Percentiles rank a stretch among this genome's conserved stretches.
Evolutionary conservation across 2,797 vertebrate genomes (phyloP).

Genomic region (Tauraco hartlaubi): DNA sequence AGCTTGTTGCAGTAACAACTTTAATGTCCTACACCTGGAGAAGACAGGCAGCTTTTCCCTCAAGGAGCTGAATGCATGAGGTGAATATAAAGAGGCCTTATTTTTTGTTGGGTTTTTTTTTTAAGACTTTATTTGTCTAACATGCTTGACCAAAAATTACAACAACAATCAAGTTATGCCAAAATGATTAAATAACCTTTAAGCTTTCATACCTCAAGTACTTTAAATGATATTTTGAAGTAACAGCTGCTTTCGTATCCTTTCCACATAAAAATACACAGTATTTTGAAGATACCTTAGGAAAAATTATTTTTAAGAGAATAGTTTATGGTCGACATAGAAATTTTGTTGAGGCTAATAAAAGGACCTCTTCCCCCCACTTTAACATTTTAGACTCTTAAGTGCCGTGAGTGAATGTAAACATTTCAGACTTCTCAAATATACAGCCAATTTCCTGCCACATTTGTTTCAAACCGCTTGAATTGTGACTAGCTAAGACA

Average conservation of each 20-base stretch:
- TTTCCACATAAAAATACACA: constrained; percentile 83
- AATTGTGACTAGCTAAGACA: constrained; percentile 20
- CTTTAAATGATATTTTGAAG: constrained; percentile 73
- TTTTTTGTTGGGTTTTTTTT: neutral
- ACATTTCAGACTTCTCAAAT: constrained; percentile 43
- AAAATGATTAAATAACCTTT: constrained; percentile 73
- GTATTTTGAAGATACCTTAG: constrained; percentile 77
- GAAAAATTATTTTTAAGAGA: constrained; percentile 73
- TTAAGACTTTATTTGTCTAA: constrained; percentile 82
- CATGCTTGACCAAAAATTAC: constrained; percentile 84
- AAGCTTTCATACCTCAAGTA: constrained; percentile 68
- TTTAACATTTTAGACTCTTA: neutral
- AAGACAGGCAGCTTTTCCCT: neutral
- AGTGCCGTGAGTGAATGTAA: constrained; percentile 41
- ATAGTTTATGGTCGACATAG: constrained; percentile 65
- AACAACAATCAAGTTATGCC: constrained; percentile 79
- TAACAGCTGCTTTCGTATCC: constrained; percentile 72
- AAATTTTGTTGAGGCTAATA: constrained; percentile 57
- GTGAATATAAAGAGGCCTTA: neutral
- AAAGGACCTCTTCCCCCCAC: neutral
- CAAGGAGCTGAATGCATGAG: neutral
- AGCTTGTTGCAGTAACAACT: accelerated
- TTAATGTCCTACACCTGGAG: neutral
- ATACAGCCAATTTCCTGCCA: constrained; percentile 59
- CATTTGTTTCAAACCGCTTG: constrained; percentile 13